Evolutionary conservation across 2,113 vertebrate species (phyloP).

Genomic region (Struthidea cinerea): DNA sequence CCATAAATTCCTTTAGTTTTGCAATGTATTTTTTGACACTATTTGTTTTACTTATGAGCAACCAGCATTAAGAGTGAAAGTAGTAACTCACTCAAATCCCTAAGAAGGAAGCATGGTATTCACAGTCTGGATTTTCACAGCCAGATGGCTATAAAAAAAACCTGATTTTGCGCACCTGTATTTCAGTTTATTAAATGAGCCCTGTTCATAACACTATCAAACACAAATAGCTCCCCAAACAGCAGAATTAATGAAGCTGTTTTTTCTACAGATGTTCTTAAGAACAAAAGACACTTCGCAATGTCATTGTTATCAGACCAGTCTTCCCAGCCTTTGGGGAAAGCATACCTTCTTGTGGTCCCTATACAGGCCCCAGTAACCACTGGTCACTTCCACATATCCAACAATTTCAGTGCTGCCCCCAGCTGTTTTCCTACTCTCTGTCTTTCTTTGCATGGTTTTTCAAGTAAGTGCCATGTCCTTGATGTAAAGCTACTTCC

Average conservation of each 20-base stretch:
- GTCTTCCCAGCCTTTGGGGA: neutral
- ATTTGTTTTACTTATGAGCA: neutral
- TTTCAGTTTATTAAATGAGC: neutral
- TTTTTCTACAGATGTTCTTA: neutral
- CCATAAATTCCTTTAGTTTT: neutral
- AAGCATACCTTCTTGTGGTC: neutral
- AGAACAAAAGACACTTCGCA: neutral
- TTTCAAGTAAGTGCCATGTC: neutral
- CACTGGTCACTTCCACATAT: neutral
- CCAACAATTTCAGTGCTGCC: neutral
- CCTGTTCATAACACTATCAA: neutral
- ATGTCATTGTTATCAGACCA: neutral
- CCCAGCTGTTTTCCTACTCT: neutral
- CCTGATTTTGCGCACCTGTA: neutral
- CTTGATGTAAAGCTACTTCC: neutral
- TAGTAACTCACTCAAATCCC: neutral
- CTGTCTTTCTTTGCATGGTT: neutral
- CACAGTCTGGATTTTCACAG: neutral
- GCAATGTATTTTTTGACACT: fast-evolving
- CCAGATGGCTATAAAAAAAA: neutral
- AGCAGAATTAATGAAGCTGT: neutral
- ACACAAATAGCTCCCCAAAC: neutral
- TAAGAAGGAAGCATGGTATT: neutral
- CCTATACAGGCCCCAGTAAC: neutral
- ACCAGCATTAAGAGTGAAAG: neutral